phyloP scores from a whole-genome alignment of 1,140 invertebrate species.

The Lepidurus apus region DNA sequence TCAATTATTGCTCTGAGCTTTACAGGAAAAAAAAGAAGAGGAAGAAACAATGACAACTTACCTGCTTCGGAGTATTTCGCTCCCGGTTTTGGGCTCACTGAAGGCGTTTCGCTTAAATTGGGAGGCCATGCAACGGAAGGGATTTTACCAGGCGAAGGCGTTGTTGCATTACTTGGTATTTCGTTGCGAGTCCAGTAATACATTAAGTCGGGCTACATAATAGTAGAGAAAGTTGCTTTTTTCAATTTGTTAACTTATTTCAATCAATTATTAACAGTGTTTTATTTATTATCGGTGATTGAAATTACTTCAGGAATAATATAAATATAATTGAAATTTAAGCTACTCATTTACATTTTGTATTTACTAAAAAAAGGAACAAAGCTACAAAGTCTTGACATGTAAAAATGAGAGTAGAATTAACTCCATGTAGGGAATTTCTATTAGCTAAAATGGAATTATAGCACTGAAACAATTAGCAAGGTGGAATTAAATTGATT shows the following conservation, averaged over 20 bases:
- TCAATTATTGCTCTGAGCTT: background rate
- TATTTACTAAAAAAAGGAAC: too few relatives aligned
- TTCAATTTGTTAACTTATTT: background rate
- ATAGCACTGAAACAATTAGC: too few relatives aligned
- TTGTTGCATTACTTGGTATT: conserved; percentile 44
- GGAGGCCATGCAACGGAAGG: conserved; percentile 51
- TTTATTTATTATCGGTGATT: too few relatives aligned
- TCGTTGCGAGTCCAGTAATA: conserved; percentile 8
- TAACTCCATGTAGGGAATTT: too few relatives aligned
- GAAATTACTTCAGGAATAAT: too few relatives aligned
- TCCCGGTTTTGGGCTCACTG: background rate
- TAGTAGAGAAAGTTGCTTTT: background rate
- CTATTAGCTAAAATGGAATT: too few relatives aligned
- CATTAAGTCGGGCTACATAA: background rate
- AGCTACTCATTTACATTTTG: too few relatives aligned
- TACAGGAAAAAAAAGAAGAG: background rate
- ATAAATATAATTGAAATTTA: too few relatives aligned
- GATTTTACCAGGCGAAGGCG: conserved; percentile 64
- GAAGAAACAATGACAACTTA: background rate
- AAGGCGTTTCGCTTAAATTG: conserved; percentile 35
- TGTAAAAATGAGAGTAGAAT: too few relatives aligned
- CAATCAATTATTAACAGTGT: too few relatives aligned
- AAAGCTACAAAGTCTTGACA: too few relatives aligned
- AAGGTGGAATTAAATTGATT: too few relatives aligned
- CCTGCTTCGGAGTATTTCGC: background rate